These are phyloP conservation scores for Acanthacorydalis orientalis DNA, from an alignment of 2,888 invertebrate genomes.

Conservation along the genomic window DNA sequence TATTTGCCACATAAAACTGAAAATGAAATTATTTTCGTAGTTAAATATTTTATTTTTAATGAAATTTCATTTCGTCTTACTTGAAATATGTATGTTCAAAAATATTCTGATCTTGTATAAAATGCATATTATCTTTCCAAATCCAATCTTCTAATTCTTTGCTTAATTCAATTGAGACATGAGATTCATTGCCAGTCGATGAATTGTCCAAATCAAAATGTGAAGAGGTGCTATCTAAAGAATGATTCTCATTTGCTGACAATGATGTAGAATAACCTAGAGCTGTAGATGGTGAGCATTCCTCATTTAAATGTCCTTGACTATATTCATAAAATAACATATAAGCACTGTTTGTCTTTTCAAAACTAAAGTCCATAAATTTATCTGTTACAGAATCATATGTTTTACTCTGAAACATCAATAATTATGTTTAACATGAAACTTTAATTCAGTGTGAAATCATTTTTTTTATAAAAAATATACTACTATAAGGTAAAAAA, in stretches of 20 bases:
- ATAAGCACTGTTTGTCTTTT: conserved; percentile 94
- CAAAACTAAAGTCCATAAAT: conserved; percentile 94
- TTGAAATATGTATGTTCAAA: conserved; percentile 92
- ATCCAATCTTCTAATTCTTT: conserved; percentile 87
- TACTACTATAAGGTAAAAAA: conserved; percentile 1
- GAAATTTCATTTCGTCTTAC: conserved; percentile 31
- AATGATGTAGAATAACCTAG: conserved; percentile 13
- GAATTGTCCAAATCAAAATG: neutral
- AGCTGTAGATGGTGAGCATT: conserved; percentile 12
- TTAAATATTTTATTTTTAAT: neutral
- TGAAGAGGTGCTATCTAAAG: conserved; percentile 11
- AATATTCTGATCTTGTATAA: conserved; percentile 86
- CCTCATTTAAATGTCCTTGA: conserved; percentile 20
- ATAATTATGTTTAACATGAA: conserved; percentile 10
- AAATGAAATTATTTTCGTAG: conserved; percentile 12
- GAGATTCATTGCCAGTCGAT: conserved; percentile 9
- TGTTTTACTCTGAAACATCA: conserved; percentile 63
- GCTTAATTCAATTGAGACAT: conserved; percentile 35
- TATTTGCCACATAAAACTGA: conserved; percentile 91
- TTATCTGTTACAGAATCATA: conserved; percentile 94
- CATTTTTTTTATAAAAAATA: too few species aligned
- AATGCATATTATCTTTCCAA: conserved; percentile 94
- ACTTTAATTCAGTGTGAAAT: neutral
- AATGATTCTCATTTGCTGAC: conserved; percentile 14
- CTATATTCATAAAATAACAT: conserved; percentile 92